phyloP scores from a whole-genome alignment of 1,140 invertebrate genomes.

The Formica selysi region DNA sequence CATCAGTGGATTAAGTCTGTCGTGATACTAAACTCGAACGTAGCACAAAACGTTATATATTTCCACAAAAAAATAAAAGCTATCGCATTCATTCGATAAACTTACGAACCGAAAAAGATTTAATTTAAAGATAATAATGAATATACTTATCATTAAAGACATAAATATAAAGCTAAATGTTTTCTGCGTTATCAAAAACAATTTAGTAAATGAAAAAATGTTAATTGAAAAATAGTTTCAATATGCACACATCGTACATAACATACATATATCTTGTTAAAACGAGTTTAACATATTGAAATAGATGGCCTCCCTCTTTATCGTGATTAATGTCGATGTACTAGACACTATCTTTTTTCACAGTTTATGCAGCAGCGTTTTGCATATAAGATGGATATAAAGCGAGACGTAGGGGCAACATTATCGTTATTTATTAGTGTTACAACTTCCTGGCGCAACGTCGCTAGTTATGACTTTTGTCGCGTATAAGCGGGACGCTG shows the following conservation, averaged over 20 bases:
- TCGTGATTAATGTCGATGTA: conserved; percentile 62
- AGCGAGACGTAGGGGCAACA: conserved; percentile 54
- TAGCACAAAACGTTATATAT: neutral
- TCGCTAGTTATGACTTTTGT: conserved; percentile 66
- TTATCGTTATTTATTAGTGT: conserved; percentile 71
- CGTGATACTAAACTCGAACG: neutral
- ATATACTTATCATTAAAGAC: neutral
- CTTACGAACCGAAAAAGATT: neutral
- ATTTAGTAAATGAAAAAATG: neutral
- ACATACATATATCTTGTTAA: conserved; percentile 62
- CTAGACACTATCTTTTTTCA: conserved; percentile 46
- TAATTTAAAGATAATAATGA: conserved; percentile 9
- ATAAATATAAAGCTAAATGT: neutral
- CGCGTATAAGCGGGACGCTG: conserved; percentile 25
- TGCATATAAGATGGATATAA: conserved; percentile 57
- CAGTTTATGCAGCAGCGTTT: conserved; percentile 12
- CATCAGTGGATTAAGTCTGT: conserved; percentile 23
- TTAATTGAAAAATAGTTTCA: neutral
- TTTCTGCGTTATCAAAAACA: neutral
- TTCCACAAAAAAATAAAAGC: neutral
- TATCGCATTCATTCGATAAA: neutral
- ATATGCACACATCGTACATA: conserved; percentile 14
- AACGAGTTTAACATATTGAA: conserved; percentile 50
- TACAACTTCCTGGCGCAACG: conserved; percentile 43
- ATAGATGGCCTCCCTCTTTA: conserved; percentile 52